These are phyloP conservation scores for Anoplolepis gracilipes DNA, from an alignment of 1,140 invertebrate species.

Conservation along the genomic window DNA sequence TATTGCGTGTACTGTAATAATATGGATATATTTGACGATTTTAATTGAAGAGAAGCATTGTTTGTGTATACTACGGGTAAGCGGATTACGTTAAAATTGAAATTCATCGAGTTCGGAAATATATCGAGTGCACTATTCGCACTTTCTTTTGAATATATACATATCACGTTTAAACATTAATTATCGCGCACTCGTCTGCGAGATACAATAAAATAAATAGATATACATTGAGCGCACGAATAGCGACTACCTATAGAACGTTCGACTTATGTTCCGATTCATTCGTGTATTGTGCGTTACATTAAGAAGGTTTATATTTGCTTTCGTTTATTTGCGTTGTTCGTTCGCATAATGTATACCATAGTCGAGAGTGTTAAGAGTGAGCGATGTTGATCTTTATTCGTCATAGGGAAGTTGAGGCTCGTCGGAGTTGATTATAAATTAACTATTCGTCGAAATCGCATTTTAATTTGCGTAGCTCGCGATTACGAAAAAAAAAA, in stretches of 20 bases:
- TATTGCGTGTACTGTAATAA: constrained; percentile 62
- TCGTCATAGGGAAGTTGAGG: constrained; percentile 4
- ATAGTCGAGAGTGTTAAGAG: constrained; percentile 20
- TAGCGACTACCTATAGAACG: not conserved
- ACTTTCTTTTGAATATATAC: constrained; percentile 58
- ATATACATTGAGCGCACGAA: constrained; percentile 17
- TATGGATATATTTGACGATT: constrained; percentile 1
- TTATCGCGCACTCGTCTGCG: not conserved
- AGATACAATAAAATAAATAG: not conserved
- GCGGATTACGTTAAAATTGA: not conserved
- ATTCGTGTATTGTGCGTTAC: not conserved
- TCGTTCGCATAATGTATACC: not conserved
- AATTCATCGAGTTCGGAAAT: constrained; percentile 9
- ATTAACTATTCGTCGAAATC: constrained; percentile 8
- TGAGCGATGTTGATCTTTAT: not conserved
- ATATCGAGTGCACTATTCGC: constrained; percentile 16
- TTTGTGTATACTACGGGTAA: not conserved
- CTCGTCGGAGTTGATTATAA: constrained; percentile 3
- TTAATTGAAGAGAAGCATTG: constrained; percentile 11
- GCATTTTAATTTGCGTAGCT: not conserved
- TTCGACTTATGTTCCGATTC: not conserved
- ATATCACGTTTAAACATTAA: constrained; percentile 64
- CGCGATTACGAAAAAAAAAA: constrained; percentile 23
- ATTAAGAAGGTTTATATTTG: not conserved
- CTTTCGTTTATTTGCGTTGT: constrained; percentile 26